Conservation (phyloP, 2,113 vertebrate genomes). For the Tachycineta bicolor region DNA sequence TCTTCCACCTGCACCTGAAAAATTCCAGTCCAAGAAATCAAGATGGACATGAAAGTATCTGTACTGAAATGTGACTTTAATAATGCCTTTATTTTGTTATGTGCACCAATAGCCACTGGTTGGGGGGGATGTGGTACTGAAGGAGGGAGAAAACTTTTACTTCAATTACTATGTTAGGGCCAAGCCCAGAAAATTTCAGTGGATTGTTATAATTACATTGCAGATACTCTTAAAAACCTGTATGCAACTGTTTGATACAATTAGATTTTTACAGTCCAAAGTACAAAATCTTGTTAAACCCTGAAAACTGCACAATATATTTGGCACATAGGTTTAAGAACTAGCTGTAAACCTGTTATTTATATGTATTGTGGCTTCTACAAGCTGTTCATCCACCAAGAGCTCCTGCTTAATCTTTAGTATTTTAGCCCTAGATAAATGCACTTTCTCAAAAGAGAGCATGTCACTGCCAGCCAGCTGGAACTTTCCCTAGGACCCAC, state of each 20-base stretch:
- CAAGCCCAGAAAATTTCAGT: neutral
- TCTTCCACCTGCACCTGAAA: neutral
- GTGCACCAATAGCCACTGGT: neutral
- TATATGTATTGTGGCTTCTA: neutral
- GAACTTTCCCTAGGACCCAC: neutral
- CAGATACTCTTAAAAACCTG: neutral
- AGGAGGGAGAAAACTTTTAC: neutral
- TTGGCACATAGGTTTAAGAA: constrained; percentile 19
- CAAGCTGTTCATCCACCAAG: neutral
- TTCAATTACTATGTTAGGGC: neutral
- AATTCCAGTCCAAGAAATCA: neutral
- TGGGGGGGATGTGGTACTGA: too few relatives aligned
- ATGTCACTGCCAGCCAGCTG: neutral
- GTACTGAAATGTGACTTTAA: neutral
- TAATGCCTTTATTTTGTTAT: constrained; percentile 13
- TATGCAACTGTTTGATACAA: neutral
- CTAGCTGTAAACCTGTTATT: neutral
- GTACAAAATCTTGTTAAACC: neutral
- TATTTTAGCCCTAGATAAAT: neutral
- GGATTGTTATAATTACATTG: neutral
- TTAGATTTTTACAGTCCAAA: neutral
- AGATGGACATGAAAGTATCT: neutral
- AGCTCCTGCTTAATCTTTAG: neutral
- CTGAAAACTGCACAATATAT: neutral
- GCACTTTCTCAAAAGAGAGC: neutral